phyloP scores from a whole-genome alignment of 2,797 vertebrate genomes.

The Meda fulgida region DNA sequence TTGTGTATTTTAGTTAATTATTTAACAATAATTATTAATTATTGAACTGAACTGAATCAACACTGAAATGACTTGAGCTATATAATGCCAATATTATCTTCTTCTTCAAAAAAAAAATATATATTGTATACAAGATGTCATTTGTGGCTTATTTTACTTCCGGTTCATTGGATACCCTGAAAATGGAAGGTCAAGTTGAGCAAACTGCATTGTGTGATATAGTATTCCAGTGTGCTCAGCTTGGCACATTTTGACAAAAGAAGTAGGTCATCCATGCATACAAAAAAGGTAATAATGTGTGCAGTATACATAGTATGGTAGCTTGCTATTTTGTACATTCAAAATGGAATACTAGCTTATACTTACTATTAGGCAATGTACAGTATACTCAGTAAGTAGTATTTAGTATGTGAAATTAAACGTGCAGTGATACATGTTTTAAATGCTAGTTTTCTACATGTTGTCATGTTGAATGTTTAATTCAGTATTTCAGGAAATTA shows the following conservation, averaged over 20 bases:
- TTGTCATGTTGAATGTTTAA: not conserved
- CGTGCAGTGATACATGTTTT: not conserved
- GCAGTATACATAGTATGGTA: not conserved
- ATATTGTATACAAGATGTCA: not conserved
- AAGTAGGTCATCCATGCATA: not conserved
- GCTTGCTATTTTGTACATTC: not conserved
- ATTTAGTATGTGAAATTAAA: not conserved
- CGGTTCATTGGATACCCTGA: not conserved
- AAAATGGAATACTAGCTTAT: not conserved
- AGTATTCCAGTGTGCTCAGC: not conserved
- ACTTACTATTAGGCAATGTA: too few species aligned
- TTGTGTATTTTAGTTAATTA: not conserved
- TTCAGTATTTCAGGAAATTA: not conserved
- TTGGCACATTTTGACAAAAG: not conserved
- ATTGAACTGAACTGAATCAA: too few species aligned
- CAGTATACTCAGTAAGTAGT: not conserved
- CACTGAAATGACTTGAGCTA: not conserved
- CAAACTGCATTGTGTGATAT: not conserved
- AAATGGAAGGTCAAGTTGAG: not conserved
- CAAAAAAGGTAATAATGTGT: not conserved
- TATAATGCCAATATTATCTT: not conserved
- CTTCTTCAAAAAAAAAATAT: not conserved
- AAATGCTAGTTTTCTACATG: not conserved
- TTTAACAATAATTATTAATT: too few species aligned
- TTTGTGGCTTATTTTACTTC: not conserved